Evolutionary conservation across 2,113 vertebrate genomes (phyloP).

Genomic region (Lanius collurio): DNA sequence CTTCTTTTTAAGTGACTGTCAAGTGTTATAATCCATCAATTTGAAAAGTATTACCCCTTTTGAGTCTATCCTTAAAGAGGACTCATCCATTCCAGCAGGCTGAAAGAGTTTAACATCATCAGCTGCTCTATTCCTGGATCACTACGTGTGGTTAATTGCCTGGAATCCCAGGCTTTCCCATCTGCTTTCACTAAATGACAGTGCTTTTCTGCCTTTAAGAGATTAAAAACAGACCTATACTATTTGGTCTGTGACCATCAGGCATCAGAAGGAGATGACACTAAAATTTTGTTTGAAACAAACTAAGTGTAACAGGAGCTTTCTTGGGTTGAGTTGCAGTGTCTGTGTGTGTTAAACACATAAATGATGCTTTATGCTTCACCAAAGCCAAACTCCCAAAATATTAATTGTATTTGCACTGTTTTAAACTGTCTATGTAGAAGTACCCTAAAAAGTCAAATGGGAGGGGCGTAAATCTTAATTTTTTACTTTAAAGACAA

Average conservation of each 20-base stretch:
- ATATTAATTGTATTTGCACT: neutral
- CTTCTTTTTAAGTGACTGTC: neutral
- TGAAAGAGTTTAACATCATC: neutral
- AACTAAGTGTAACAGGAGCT: neutral
- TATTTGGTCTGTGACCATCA: neutral
- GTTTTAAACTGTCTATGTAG: neutral
- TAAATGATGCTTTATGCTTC: neutral
- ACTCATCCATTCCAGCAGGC: neutral
- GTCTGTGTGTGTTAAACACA: neutral
- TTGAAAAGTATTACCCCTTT: neutral
- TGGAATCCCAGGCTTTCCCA: constrained; percentile 30
- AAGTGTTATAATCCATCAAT: neutral
- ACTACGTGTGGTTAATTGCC: neutral
- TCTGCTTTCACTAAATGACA: constrained; percentile 42
- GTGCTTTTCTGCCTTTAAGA: neutral
- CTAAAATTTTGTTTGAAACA: neutral
- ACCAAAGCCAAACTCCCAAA: neutral
- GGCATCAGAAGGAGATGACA: neutral
- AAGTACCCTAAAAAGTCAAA: neutral
- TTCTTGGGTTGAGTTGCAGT: neutral
- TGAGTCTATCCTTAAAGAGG: neutral
- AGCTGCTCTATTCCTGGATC: constrained; percentile 13
- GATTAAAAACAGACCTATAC: neutral
- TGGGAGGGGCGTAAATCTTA: neutral
- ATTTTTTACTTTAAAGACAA: neutral